Base-by-base conservation (phyloP, 2,888 invertebrate species). In the Aporophyla nigra region DNA sequence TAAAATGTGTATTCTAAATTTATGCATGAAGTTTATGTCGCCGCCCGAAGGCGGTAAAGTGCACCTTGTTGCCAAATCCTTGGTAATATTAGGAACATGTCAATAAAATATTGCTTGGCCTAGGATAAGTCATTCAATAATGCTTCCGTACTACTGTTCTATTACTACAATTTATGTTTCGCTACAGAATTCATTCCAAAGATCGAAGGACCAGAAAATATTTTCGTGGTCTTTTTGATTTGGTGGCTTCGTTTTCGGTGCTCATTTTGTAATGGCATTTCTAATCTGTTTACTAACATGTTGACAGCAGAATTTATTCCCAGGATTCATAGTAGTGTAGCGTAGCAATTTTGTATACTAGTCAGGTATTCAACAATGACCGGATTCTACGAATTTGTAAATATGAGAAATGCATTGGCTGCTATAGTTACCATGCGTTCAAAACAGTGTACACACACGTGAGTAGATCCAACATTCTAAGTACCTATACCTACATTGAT, bases 51-150 rank as follows among this genome's bases (percentile, higher is more conserved):
- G 40, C 70, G 65, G 71, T 71, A 80, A 74, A 73, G 67, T 84
- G 73, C 75, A 58, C 21, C 63, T 58, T 72, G 71, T 14, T 82
- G 82, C 84, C 86, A 85, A 86, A 84, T 75, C 69, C 69, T 82
- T 76, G 75, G 56, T 59, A 40, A 74, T 78, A 71, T 82, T 59
- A 59, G 61, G 49, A 58, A 70, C 61, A 59, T 71, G n/a, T 71
- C 61, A 62, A 68, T 80, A 80, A 76, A 77, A 69, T 74, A 63
- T 65, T 69, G 33, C 49, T 56, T 53, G 74, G n/a, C 74, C 51
- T 72, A 70, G 70, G 78, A 54, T 70, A 74, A 73, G 61, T 69
- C 27, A 62, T 63, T 19, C 21, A 62, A 21, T 16, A 72, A 76
- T 59, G 9, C 21, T 71, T 79, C 74, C 46, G 21, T 21, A 33